phyloP scores from a whole-genome alignment of 1,140 invertebrate species.

The Orius laevigatus region DNA sequence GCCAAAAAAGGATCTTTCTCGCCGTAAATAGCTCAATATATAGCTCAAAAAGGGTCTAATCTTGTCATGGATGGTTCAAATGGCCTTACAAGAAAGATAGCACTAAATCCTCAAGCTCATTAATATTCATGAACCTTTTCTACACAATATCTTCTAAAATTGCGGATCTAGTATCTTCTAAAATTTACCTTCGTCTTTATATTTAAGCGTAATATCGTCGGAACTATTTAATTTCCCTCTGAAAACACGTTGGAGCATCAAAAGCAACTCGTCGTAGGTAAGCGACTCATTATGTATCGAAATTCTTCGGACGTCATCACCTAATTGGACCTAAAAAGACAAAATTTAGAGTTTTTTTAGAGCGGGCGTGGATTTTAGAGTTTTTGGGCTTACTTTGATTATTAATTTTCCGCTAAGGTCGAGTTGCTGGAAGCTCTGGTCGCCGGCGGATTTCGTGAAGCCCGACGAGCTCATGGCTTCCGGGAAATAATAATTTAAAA shows the following conservation, averaged over 20 bases:
- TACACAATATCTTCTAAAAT: no score
- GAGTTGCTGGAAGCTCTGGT: slow-evolving; percentile 22
- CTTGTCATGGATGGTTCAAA: no score
- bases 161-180: no score
- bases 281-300: slow-evolving; percentile 64
- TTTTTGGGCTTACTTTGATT: slow-evolving; percentile 21
- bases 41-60: no score
- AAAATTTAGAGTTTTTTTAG: background rate
- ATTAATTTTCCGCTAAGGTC: slow-evolving; percentile 23
- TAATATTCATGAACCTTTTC: background rate
- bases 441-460: slow-evolving; percentile 11
- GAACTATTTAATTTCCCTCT: slow-evolving; percentile 41
- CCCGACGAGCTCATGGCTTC: slow-evolving; percentile 5
- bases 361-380: background rate
- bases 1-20: no score
- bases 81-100: no score
- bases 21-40: no score
- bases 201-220: slow-evolving; percentile 57
- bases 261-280: slow-evolving; percentile 56
- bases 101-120: background rate
- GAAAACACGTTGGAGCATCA: slow-evolving; percentile 66
- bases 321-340: slow-evolving; percentile 39
- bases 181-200: slow-evolving; percentile 51
- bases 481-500: no score
- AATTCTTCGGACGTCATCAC: slow-evolving; percentile 52